phyloP scores from a whole-genome alignment of 2,888 invertebrate species.

The Heliconius cydno region DNA sequence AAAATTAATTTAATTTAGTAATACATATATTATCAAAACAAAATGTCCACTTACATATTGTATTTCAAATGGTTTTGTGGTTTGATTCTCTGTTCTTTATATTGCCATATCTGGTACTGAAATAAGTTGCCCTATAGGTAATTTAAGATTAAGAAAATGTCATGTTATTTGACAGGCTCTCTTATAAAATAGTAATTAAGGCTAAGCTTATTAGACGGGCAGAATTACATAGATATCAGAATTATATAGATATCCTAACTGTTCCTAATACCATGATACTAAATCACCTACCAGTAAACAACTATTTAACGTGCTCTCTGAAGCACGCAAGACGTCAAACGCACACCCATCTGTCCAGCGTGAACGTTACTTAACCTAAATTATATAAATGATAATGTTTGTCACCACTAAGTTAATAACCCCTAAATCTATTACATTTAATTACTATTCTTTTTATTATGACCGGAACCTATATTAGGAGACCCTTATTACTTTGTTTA shows the following conservation, averaged over 20 bases:
- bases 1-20: no score
- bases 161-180: not conserved
- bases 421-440: no score
- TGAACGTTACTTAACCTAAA: conserved; percentile 18
- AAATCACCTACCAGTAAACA: conserved; percentile 16
- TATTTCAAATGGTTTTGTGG: no score
- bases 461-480: no score
- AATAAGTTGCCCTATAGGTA: not conserved
- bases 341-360: conserved; percentile 3
- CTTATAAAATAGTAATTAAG: not conserved
- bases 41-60: no score
- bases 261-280: conserved; percentile 3
- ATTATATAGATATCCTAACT: not conserved
- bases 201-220: no score
- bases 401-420: not conserved
- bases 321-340: conserved; percentile 18
- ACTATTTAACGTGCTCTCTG: conserved; percentile 16
- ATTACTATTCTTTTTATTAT: no score
- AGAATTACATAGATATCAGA: not conserved
- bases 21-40: no score
- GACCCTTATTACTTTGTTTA: no score
- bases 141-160: not conserved
- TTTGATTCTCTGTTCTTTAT: no score
- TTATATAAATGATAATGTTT: conserved; percentile 7
- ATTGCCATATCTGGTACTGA: not conserved